A percentile compares a stretch with the other conserved stretches of the same genome.
These are phyloP conservation scores for Eubucco bourcierii DNA, from an alignment of 2,113 vertebrate genomes.

Conservation along the genomic window DNA sequence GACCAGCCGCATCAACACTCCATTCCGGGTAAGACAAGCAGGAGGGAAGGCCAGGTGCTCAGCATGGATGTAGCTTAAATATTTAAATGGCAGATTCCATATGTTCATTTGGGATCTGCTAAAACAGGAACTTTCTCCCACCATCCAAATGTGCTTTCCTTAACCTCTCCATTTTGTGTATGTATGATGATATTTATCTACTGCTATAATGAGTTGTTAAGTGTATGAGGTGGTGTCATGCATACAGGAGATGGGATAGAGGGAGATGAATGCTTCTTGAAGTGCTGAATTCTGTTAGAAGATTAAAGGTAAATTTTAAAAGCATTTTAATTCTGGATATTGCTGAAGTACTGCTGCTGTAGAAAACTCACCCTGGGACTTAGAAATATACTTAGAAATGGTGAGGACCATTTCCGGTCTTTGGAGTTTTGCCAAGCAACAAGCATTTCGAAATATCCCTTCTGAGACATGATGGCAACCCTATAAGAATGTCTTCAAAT, in stretches of 20 bases:
- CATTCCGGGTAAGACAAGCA: conserved; percentile 84
- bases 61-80: background rate
- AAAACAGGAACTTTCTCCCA: background rate
- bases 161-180: accelerated
- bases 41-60: background rate
- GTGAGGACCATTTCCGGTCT: background rate
- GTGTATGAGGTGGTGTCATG: background rate
- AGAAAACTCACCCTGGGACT: background rate
- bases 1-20: conserved; percentile 96
- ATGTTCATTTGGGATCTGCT: background rate
- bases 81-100: background rate
- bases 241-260: background rate
- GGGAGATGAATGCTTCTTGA: background rate
- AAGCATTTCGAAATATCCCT: background rate
- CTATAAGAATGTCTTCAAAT: background rate
- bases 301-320: background rate
- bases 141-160: background rate
- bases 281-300: background rate
- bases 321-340: background rate
- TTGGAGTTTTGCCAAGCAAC: background rate
- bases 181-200: background rate
- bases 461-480: background rate
- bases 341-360: background rate
- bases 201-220: background rate
- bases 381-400: background rate